Evolutionary conservation across 2,888 invertebrate species (phyloP), one percentile per base, ranked within the genome.

Genomic region (Cylloceria caligata): DNA sequence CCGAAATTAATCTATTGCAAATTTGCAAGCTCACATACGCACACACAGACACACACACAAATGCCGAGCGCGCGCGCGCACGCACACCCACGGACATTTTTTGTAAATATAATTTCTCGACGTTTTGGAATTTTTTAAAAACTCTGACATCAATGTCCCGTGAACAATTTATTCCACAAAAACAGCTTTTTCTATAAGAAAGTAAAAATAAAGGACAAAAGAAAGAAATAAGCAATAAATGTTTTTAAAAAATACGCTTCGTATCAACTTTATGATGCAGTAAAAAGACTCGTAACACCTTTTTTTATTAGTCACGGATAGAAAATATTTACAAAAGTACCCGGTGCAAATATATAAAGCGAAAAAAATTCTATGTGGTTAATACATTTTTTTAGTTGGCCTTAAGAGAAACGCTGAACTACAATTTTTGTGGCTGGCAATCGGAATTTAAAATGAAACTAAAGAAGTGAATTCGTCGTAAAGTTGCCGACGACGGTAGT

Each of bases 401-500:
- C 19, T 19, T 19, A 19, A 7, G 47, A n/a, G 9, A 16, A 47
- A 47, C 47, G 47, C 1, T 6, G 16, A 47, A 19, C 6, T 19
- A 49, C 19, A 30, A 55, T 55, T 30, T 55, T 13, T 3, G 13
- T 6, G 49, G 11, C 21, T 4, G 19, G 21, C 19, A 6, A n/a
- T 36, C 11, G 21, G 19, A 6, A 36, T 62, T 19, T 19, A 0
- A 36, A 62, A 62, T 21, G 36, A 21, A 62, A 36, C 19, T 36
- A 16, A 36, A 16, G 3, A 60, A 34, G 19, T 19, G 19, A n/a
- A 27, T n/a, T 30, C 16, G 30, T 30, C 30, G 55, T 30, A 57
- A 57, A 57, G 55, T 30, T n/a, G 55, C 55, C 30, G 30, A 27
- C 16, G 27, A 27, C 55, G 55, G 7, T n/a, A 30, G 55, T 55